Evolutionary conservation across 2,113 vertebrate species (phyloP).

Genomic region (human): DNA sequence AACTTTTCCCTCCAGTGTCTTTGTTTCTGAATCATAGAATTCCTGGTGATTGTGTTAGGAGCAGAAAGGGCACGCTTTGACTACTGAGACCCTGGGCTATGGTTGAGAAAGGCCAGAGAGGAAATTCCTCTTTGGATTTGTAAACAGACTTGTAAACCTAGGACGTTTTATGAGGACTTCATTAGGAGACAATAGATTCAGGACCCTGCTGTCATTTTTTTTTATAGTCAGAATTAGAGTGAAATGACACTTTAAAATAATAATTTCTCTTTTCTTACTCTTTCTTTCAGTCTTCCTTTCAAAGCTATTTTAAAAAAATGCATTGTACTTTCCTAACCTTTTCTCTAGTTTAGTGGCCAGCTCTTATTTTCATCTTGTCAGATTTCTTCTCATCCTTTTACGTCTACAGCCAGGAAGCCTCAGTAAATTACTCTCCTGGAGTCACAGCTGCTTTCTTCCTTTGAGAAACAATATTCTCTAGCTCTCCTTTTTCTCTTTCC

Average conservation of each 20-base stretch:
- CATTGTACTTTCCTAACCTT: constrained; percentile 33
- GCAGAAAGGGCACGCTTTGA: constrained; percentile 31
- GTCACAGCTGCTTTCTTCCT: constrained; percentile 59
- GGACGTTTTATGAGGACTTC: constrained; percentile 54
- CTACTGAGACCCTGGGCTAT: not conserved
- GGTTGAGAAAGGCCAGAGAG: not conserved
- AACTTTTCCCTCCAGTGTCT: not conserved
- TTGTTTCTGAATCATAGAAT: not conserved
- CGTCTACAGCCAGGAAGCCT: constrained; percentile 46
- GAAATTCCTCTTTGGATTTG: constrained; percentile 37
- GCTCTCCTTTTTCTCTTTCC: not conserved
- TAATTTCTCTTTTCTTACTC: constrained; percentile 35
- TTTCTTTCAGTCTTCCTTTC: constrained; percentile 60
- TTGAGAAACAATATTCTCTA: constrained; percentile 46
- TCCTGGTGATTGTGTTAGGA: not conserved
- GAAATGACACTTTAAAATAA: not conserved
- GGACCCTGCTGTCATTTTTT: constrained; percentile 50
- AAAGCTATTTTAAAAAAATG: not conserved
- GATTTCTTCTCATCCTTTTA: constrained; percentile 78
- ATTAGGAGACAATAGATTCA: constrained; percentile 25
- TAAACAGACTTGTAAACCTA: not conserved
- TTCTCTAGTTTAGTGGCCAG: constrained; percentile 23
- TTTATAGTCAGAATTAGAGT: not conserved
- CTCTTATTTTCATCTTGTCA: constrained; percentile 72
- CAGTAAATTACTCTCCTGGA: constrained; percentile 63